Evolutionary conservation across 2,888 invertebrate species (phyloP).

Genomic region (Lasioglossum lativentre): DNA sequence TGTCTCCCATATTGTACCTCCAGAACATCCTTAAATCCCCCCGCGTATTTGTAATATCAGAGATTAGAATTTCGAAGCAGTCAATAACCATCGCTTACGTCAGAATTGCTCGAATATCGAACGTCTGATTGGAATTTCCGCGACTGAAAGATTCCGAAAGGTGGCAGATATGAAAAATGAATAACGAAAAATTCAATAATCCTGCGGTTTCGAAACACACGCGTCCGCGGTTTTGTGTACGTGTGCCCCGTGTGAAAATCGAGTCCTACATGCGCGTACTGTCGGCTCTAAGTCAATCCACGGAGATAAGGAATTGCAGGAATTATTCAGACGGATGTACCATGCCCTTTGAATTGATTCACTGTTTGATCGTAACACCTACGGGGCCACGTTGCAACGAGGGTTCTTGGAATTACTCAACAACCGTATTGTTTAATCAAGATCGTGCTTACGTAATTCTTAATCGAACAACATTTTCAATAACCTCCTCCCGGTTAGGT

Average conservation of each 20-base stretch:
- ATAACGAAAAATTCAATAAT: not conserved
- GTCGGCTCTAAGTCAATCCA: conserved; percentile 35
- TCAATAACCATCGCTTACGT: not conserved
- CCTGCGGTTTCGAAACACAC: conserved; percentile 17
- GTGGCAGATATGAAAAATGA: not conserved
- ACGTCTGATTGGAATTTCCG: not conserved
- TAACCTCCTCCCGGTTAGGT: too few species aligned
- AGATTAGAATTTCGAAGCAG: not conserved
- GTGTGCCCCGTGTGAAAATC: conserved; percentile 47
- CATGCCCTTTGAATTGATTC: conserved; percentile 56
- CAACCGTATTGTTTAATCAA: not conserved
- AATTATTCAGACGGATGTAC: conserved; percentile 53
- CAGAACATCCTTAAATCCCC: too few species aligned
- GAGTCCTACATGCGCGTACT: conserved; percentile 42
- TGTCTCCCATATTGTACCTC: too few species aligned
- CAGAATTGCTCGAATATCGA: not conserved
- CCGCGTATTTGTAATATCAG: too few species aligned
- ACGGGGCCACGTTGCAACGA: not conserved
- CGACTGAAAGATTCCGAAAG: not conserved
- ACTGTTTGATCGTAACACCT: conserved; percentile 22
- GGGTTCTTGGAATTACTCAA: conserved; percentile 1
- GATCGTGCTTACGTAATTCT: not conserved
- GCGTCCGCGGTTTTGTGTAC: not conserved
- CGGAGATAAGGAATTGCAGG: conserved; percentile 41
- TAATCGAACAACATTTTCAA: not conserved